These are phyloP conservation scores for Pachliopta kotzebuea DNA, from an alignment of 2,888 invertebrate genomes.

Conservation along the genomic window DNA sequence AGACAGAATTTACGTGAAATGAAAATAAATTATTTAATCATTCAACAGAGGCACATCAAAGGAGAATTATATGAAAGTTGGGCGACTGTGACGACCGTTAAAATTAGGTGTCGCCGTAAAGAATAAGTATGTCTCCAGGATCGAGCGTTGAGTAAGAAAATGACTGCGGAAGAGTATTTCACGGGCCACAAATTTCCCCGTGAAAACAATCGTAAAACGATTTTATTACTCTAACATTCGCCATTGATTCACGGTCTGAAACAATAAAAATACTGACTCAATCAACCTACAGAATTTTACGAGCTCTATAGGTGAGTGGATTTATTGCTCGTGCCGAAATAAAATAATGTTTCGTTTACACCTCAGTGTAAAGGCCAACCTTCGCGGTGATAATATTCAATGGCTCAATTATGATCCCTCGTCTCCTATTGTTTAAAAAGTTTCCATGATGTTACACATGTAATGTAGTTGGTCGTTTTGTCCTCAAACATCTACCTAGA, in stretches of 20 bases:
- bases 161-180: slow-evolving; percentile 67
- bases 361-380: slow-evolving; percentile 43
- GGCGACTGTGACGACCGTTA: slow-evolving; percentile 35
- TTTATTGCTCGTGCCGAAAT: slow-evolving; percentile 67
- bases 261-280: slow-evolving; percentile 80
- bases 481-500: too few relatives aligned
- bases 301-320: slow-evolving; percentile 69
- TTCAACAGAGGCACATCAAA: slow-evolving; percentile 21
- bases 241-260: slow-evolving; percentile 77
- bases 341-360: slow-evolving; percentile 72
- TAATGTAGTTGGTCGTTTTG: too few relatives aligned
- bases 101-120: slow-evolving; percentile 45
- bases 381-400: slow-evolving; percentile 14
- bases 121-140: slow-evolving; percentile 55
- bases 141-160: slow-evolving; percentile 62
- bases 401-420: neutral
- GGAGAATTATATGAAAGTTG: slow-evolving; percentile 29
- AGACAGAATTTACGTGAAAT: neutral
- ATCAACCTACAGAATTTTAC: slow-evolving; percentile 76
- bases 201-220: slow-evolving; percentile 78
- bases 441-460: too few relatives aligned
- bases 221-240: slow-evolving; percentile 78
- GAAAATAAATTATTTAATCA: slow-evolving; percentile 26
- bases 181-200: slow-evolving; percentile 76
- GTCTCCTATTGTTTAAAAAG: neutral